Conservation (phyloP, 2,113 vertebrate genomes). For the Taurulus bubalis region DNA sequence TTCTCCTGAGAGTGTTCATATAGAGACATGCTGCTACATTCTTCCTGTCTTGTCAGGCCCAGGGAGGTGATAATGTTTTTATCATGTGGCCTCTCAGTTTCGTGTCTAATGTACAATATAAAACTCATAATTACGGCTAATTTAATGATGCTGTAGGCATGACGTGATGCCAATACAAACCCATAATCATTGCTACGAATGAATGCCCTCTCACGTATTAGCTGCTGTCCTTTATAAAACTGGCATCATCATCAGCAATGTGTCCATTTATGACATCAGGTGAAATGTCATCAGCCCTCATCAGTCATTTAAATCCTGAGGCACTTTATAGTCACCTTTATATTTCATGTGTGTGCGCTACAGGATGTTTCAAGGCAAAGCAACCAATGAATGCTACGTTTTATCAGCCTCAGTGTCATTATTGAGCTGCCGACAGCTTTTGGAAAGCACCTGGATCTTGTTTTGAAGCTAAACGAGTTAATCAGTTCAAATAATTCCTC, state of each 20-base stretch:
- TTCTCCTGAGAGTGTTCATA: neutral
- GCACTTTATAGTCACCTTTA: slow-evolving; percentile 4
- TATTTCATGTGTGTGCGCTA: neutral
- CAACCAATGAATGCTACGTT: slow-evolving; percentile 15
- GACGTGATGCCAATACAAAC: slow-evolving; percentile 4
- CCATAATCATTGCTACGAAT: slow-evolving; percentile 3
- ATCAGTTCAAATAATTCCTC: slow-evolving; percentile 53
- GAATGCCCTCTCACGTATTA: slow-evolving; percentile 18
- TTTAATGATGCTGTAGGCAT: slow-evolving; percentile 12
- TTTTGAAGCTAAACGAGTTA: slow-evolving; percentile 40
- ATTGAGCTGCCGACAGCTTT: slow-evolving; percentile 34
- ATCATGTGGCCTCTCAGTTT: neutral
- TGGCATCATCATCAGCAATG: slow-evolving; percentile 9
- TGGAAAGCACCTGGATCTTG: slow-evolving; percentile 34
- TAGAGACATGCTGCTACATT: neutral
- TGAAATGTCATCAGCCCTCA: slow-evolving; percentile 32
- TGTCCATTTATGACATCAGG: slow-evolving; percentile 17
- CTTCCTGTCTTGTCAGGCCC: neutral
- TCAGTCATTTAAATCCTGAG: slow-evolving; percentile 25
- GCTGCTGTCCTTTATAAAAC: slow-evolving; percentile 19
- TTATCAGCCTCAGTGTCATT: slow-evolving; percentile 36
- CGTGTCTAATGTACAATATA: neutral
- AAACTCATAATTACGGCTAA: slow-evolving; percentile 7
- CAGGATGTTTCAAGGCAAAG: slow-evolving; percentile 21
- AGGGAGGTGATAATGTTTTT: neutral